Percentiles rank a stretch among this genome's conserved stretches.
Evolutionary conservation across 2,888 invertebrate species (phyloP).

Genomic region (Cataglyphis rosenhaueri): DNA sequence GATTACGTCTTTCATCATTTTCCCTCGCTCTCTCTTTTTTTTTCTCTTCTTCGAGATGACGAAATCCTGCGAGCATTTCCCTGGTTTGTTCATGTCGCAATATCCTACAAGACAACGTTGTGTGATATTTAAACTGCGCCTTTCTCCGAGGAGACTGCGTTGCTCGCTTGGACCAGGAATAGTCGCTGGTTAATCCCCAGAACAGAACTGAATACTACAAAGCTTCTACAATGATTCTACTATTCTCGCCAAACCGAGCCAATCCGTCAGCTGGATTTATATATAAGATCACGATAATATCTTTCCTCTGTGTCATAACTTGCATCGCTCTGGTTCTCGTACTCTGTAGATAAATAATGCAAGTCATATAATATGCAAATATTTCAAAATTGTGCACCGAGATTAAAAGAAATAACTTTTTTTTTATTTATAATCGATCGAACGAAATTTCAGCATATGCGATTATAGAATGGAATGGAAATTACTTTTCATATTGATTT

Average conservation of each 20-base stretch:
- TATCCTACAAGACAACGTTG: not conserved
- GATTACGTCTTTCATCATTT: slow-evolving; percentile 76
- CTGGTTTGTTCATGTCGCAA: not conserved
- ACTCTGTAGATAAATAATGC: not conserved
- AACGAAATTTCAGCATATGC: not conserved
- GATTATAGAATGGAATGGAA: not conserved
- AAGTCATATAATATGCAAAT: slow-evolving; percentile 1
- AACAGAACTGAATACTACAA: not conserved
- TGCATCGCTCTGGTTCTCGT: not conserved
- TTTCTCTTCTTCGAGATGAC: not conserved
- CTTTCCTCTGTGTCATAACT: not conserved
- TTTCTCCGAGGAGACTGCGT: slow-evolving; percentile 11
- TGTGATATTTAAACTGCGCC: slow-evolving; percentile 4
- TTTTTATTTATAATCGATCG: not conserved
- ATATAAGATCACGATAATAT: slow-evolving; percentile 13
- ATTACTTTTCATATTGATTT: not conserved
- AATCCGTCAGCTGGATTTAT: not conserved
- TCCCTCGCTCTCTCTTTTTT: slow-evolving; percentile 23
- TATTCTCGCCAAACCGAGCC: not conserved
- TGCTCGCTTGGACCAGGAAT: not conserved
- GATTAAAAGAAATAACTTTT: not conserved
- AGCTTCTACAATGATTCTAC: not conserved
- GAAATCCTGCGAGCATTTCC: slow-evolving; percentile 37
- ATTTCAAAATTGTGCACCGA: slow-evolving; percentile 4
- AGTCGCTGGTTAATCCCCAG: slow-evolving; percentile 7